Evolutionary conservation across 2,888 invertebrate genomes (phyloP).

Genomic region (Andrena chrysosceles): DNA sequence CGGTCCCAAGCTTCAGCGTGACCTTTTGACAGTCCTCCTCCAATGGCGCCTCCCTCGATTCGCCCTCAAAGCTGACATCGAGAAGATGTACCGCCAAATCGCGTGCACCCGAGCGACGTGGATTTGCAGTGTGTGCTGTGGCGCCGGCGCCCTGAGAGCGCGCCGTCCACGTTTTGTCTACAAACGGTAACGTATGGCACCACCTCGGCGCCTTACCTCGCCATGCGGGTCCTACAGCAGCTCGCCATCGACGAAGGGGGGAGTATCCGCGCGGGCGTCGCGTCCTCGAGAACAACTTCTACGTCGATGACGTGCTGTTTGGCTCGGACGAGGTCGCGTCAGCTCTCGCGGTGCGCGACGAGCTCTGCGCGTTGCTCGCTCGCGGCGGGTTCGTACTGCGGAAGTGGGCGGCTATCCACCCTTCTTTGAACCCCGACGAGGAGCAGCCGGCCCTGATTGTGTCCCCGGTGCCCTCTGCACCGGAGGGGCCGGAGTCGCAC

Average conservation of each 20-base stretch:
- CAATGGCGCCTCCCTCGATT: not conserved
- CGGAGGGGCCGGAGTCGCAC: not conserved
- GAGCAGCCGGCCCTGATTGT: no score
- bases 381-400: not conserved
- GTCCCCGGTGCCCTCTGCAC: no score
- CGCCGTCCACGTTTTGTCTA: no score
- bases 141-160: no score
- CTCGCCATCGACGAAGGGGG: no score
- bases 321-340: not conserved
- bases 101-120: not conserved
- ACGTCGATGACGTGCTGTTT: no score
- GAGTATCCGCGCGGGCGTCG: no score
- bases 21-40: no score
- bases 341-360: not conserved
- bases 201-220: not conserved
- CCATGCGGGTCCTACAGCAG: no score
- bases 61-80: not conserved
- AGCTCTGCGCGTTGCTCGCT: not conserved
- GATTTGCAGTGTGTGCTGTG: no score
- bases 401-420: not conserved
- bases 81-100: constrained; percentile 1
- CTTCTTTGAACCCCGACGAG: no score
- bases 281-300: no score
- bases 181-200: not conserved
- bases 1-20: not conserved